phyloP scores from a whole-genome alignment of 2,797 vertebrate genomes.

The Agapornis canus region DNA sequence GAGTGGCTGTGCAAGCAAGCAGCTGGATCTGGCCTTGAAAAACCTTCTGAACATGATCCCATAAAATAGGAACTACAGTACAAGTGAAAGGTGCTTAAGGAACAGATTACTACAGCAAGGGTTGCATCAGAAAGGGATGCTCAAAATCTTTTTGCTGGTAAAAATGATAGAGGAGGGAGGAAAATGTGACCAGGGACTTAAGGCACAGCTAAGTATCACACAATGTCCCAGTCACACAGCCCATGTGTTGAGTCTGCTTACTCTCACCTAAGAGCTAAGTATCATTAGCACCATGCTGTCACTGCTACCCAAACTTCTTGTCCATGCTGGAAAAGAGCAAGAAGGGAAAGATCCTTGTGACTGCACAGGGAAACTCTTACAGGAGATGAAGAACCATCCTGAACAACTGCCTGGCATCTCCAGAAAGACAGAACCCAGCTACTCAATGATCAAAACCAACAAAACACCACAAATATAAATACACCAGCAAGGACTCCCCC shows the following conservation, averaged over 20 bases:
- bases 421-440: background rate
- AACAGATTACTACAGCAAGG: background rate
- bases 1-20: rapidly evolving
- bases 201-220: background rate
- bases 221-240: background rate
- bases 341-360: background rate
- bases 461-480: background rate
- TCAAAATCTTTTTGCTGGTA: background rate
- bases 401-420: background rate
- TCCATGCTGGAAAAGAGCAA: background rate
- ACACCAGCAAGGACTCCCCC: background rate
- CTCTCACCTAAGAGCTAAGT: background rate
- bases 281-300: background rate
- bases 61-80: background rate
- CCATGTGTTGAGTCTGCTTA: background rate
- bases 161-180: background rate
- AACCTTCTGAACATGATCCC: background rate
- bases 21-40: background rate
- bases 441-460: background rate
- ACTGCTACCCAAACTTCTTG: background rate
- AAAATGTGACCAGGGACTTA: background rate
- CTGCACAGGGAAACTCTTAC: background rate
- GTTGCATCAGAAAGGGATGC: background rate
- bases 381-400: background rate
- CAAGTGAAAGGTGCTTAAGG: background rate